These are phyloP conservation scores for Varanus komodoensis DNA, from an alignment of 2,113 vertebrate species.

Conservation along the genomic window DNA sequence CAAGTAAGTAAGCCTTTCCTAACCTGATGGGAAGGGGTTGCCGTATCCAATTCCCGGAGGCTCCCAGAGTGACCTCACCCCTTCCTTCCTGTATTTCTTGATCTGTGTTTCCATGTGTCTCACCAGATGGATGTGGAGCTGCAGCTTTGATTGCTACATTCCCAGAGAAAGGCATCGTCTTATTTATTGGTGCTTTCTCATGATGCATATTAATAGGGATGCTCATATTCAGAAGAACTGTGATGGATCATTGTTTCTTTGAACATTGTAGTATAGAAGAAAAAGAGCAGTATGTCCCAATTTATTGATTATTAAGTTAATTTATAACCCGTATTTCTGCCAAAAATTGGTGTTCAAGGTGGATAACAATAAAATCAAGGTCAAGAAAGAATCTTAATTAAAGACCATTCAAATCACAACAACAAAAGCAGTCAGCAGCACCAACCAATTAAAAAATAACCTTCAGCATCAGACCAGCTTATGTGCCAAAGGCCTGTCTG, in stretches of 20 bases:
- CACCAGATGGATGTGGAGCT: background rate
- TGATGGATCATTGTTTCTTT: background rate
- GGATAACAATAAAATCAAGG: too few species aligned
- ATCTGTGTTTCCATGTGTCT: background rate
- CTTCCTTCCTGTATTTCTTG: background rate
- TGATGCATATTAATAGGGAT: background rate
- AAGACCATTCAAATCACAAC: too few species aligned
- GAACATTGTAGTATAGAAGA: background rate
- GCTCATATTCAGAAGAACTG: background rate
- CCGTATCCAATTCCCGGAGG: background rate
- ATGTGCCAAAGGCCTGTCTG: too few species aligned
- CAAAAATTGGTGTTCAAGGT: too few species aligned
- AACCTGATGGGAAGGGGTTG: background rate
- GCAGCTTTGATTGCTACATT: background rate
- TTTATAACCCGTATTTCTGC: too few species aligned
- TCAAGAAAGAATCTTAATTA: too few species aligned
- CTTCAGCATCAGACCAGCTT: too few species aligned
- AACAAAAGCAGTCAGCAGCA: too few species aligned
- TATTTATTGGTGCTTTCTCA: background rate
- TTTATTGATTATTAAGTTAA: too few species aligned
- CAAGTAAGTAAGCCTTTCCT: background rate
- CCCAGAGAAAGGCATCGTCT: background rate
- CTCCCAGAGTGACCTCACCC: background rate
- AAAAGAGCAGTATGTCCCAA: background rate
- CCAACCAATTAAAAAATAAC: too few species aligned